Conservation (phyloP, 2,888 invertebrate species). For the Carabus problematicus region DNA sequence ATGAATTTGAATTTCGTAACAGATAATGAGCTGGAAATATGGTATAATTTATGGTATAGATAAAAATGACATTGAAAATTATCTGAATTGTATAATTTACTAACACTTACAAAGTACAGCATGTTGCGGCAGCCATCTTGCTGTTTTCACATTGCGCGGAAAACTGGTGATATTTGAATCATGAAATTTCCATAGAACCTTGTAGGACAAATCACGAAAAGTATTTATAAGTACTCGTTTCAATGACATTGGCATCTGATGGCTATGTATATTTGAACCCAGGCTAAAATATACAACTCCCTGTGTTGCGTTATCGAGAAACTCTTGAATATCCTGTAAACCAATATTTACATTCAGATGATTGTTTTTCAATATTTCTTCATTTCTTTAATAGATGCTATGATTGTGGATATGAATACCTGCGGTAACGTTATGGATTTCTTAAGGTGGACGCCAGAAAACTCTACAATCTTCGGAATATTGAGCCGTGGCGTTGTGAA, state of each 20-base stretch:
- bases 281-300: constrained; percentile 58
- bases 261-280: constrained; percentile 57
- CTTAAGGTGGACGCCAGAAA: constrained; percentile 51
- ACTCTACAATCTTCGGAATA: constrained; percentile 52
- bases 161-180: constrained; percentile 52
- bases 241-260: constrained; percentile 53
- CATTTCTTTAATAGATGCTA: too few relatives aligned
- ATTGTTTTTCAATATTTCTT: neutral
- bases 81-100: too few relatives aligned
- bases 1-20: too few relatives aligned
- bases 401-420: constrained; percentile 44
- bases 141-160: constrained; percentile 56
- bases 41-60: too few relatives aligned
- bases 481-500: constrained; percentile 52
- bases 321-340: constrained; percentile 53
- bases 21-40: too few relatives aligned
- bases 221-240: constrained; percentile 53
- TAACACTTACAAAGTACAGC: constrained; percentile 57
- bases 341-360: neutral
- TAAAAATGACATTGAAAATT: too few relatives aligned
- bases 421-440: constrained; percentile 50
- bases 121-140: constrained; percentile 61
- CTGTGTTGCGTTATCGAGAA: constrained; percentile 54
- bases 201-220: constrained; percentile 57
- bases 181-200: constrained; percentile 60